These are phyloP conservation scores for Cotesia typhae DNA, from an alignment of 1,140 invertebrate genomes.

Conservation along the genomic window DNA sequence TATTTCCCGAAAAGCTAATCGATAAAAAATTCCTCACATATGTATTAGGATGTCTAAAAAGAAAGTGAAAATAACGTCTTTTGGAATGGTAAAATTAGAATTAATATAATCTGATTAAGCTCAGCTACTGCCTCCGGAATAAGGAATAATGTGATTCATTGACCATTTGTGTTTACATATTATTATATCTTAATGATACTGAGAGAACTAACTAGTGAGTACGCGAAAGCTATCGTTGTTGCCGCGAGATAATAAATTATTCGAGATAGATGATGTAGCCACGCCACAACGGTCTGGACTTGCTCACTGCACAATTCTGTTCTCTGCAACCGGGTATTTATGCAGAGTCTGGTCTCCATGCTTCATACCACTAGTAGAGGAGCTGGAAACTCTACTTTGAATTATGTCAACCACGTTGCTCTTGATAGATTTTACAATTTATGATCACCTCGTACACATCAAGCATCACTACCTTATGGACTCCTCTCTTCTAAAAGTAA, in stretches of 20 bases:
- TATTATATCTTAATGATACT: conserved; percentile 4
- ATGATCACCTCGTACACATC: conserved; percentile 51
- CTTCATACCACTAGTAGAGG: conserved; percentile 60
- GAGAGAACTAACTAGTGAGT: conserved; percentile 15
- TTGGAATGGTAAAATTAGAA: conserved; percentile 12
- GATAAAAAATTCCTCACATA: conserved; percentile 16
- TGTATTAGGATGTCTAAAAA: not conserved
- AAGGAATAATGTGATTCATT: conserved; percentile 3
- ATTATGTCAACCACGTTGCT: conserved; percentile 65
- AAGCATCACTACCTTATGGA: not conserved
- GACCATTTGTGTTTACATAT: conserved; percentile 10
- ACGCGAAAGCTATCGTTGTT: conserved; percentile 23
- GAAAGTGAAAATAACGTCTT: not conserved
- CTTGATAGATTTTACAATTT: conserved; percentile 68
- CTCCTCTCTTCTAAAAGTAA: not conserved
- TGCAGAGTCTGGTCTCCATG: conserved; percentile 65
- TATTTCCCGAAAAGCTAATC: conserved; percentile 15
- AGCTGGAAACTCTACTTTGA: conserved; percentile 46
- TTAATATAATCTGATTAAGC: not conserved
- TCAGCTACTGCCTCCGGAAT: too few relatives aligned
- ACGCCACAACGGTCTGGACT: conserved; percentile 60
- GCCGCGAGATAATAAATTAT: conserved; percentile 64
- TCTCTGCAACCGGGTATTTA: conserved; percentile 64
- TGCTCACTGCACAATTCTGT: conserved; percentile 57
- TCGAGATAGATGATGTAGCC: conserved; percentile 67